Evolutionary conservation across 2,113 vertebrate genomes (phyloP).

Genomic region (cattle (Bos taurus)): DNA sequence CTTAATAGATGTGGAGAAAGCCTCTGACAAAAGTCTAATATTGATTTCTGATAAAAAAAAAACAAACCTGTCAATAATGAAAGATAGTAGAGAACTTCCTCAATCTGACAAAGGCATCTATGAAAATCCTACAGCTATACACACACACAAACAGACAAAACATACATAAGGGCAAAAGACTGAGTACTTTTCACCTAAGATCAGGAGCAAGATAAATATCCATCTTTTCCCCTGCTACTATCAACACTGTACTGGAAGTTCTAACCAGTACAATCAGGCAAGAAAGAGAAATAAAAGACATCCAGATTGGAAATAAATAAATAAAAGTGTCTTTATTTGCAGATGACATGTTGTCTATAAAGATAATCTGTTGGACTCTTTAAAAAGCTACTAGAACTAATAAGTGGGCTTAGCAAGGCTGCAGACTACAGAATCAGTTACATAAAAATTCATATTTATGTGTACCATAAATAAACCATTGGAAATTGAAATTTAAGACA

Average conservation of each 20-base stretch:
- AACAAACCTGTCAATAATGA: neutral
- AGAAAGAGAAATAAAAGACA: neutral
- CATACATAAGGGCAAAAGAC: neutral
- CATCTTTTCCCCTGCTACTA: neutral
- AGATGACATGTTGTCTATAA: neutral
- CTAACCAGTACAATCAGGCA: neutral
- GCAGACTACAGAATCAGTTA: neutral
- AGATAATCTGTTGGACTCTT: neutral
- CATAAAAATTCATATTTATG: neutral
- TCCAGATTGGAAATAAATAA: neutral
- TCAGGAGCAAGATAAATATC: neutral
- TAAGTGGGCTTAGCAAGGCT: neutral
- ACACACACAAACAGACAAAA: neutral
- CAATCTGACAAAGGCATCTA: neutral
- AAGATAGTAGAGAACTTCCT: neutral
- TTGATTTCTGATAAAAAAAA: neutral
- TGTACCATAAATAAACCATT: neutral
- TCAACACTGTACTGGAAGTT: neutral
- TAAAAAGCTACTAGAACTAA: neutral
- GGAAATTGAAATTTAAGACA: neutral
- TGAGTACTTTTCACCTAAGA: neutral
- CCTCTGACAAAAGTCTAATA: neutral
- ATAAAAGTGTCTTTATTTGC: neutral
- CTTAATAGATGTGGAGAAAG: neutral
- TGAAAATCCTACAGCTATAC: neutral